phyloP scores from a whole-genome alignment of 2,797 vertebrate genomes.

The Pseudocheirus occidentalis region DNA sequence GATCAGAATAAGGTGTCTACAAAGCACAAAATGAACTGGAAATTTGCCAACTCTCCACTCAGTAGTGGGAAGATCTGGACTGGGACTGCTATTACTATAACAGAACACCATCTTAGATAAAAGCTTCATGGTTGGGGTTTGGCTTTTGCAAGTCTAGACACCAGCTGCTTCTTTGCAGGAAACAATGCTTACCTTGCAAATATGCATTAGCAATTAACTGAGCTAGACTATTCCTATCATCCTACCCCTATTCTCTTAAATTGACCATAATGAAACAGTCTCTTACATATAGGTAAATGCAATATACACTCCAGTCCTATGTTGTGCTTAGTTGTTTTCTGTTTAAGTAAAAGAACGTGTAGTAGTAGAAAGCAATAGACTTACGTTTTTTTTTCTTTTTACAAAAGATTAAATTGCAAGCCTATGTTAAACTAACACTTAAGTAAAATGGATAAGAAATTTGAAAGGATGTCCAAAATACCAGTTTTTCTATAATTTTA shows the following conservation, averaged over 20 bases:
- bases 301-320: neutral
- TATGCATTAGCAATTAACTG: neutral
- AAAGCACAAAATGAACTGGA: neutral
- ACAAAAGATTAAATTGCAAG: neutral
- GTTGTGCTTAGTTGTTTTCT: neutral
- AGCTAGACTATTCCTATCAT: neutral
- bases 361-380: neutral
- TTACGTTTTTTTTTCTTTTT: conserved; percentile 13
- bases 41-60: neutral
- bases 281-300: neutral
- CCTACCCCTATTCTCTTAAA: neutral
- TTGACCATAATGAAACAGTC: neutral
- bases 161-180: neutral
- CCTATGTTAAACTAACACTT: neutral
- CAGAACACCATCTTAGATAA: neutral
- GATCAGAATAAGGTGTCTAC: neutral
- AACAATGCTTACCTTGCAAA: neutral
- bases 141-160: neutral
- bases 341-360: neutral
- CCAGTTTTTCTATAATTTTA: neutral
- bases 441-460: neutral
- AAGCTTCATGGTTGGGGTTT: neutral
- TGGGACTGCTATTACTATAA: fast-evolving
- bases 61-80: neutral
- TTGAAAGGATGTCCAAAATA: neutral